A percentile compares a stretch with the other conserved stretches of the same genome.
Conservation (phyloP, 1,140 invertebrate genomes). For the Pogonomyrmex barbatus region DNA sequence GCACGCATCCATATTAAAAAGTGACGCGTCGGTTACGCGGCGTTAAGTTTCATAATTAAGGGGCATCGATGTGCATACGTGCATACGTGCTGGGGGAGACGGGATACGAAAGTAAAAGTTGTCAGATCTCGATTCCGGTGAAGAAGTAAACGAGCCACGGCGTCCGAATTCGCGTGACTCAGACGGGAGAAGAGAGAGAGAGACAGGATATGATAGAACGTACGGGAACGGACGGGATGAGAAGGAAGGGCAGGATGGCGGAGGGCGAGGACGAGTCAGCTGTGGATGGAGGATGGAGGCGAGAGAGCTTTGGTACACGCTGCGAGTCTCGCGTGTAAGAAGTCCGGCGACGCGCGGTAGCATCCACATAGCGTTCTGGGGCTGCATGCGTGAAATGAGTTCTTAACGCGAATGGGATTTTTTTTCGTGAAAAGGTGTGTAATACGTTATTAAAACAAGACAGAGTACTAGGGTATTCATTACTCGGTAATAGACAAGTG, state of each 20-base stretch:
- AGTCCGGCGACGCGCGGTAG: slow-evolving; percentile 64
- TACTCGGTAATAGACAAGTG: slow-evolving; percentile 25
- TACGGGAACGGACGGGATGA: not conserved
- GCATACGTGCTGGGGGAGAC: not conserved
- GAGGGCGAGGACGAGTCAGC: not conserved
- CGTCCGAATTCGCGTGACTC: slow-evolving; percentile 62
- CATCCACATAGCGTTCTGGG: slow-evolving; percentile 44
- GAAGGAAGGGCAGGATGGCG: not conserved
- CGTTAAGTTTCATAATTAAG: slow-evolving; percentile 31
- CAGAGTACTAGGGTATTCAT: slow-evolving; percentile 20
- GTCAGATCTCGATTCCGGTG: slow-evolving; percentile 56
- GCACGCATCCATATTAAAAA: slow-evolving; percentile 29
- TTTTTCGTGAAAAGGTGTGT: slow-evolving; percentile 73
- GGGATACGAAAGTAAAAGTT: slow-evolving; percentile 59
- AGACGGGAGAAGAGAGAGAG: slow-evolving; percentile 14
- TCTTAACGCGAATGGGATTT: slow-evolving; percentile 77
- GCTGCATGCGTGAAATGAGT: slow-evolving; percentile 78
- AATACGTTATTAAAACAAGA: slow-evolving; percentile 72
- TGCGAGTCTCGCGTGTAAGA: slow-evolving; percentile 66
- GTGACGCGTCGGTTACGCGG: slow-evolving; percentile 34
- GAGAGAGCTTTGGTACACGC: not conserved
- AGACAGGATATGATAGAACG: slow-evolving; percentile 26
- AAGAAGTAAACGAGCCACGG: slow-evolving; percentile 32
- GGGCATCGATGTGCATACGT: not conserved
- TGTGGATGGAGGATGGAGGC: not conserved